phyloP scores from a whole-genome alignment of 2,113 vertebrate species.

The Xenopus tropicalis region DNA sequence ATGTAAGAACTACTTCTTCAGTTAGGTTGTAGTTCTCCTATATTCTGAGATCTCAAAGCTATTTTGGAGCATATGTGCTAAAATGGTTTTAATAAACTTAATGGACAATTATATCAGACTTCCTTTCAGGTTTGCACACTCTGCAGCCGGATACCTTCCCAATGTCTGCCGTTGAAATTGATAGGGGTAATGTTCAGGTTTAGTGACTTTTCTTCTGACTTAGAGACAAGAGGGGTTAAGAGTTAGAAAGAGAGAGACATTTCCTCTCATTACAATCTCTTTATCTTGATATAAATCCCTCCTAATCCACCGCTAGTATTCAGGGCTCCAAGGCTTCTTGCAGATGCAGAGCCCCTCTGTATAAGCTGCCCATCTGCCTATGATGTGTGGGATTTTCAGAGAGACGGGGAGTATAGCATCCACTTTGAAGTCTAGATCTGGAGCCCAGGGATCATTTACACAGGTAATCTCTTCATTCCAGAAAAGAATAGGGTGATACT shows the following conservation, averaged over 20 bases:
- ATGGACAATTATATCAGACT: too few species aligned
- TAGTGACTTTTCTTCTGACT: neutral
- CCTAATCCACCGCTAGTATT: slow-evolving; percentile 33
- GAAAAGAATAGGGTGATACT: slow-evolving; percentile 9
- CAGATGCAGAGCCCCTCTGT: slow-evolving; percentile 12
- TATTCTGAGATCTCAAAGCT: too few species aligned
- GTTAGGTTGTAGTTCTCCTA: too few species aligned
- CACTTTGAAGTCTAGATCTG: slow-evolving; percentile 38
- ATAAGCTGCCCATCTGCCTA: slow-evolving; percentile 22
- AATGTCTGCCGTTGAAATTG: too few species aligned
- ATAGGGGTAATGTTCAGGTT: too few species aligned
- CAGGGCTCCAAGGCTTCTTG: slow-evolving; percentile 13
- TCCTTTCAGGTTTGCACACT: too few species aligned
- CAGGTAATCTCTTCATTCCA: slow-evolving; percentile 30
- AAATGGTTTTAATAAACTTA: too few species aligned
- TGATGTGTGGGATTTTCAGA: slow-evolving; percentile 36
- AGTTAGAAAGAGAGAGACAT: slow-evolving; percentile 13
- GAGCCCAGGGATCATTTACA: slow-evolving; percentile 32
- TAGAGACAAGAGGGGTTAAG: slow-evolving; percentile 6
- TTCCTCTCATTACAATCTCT: slow-evolving; percentile 41
- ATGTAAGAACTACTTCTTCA: too few species aligned
- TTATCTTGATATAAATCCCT: slow-evolving; percentile 40
- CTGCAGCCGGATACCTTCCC: too few species aligned
- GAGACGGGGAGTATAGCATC: slow-evolving; percentile 19
- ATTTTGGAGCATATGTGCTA: too few species aligned